Evolutionary conservation across 2,797 vertebrate genomes (phyloP), one percentile per base, ranked within the genome.

Genomic region (Sphenopsis melanotis): DNA sequence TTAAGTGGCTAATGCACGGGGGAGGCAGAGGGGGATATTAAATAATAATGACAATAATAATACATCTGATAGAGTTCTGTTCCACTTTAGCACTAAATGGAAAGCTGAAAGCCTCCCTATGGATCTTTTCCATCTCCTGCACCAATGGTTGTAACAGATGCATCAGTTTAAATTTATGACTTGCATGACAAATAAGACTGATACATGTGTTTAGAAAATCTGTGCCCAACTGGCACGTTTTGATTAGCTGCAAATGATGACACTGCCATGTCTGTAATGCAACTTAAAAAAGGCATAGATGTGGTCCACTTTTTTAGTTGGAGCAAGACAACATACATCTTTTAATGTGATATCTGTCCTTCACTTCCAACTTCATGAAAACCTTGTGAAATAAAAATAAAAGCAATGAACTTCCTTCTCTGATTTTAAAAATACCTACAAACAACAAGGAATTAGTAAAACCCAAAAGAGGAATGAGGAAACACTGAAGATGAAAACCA

Each of bases 31-130:
- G 2, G 57, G 72, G 52, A 55, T 90, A 96, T 97, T 91, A 97
- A 97, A 96, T 97, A 97, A 89, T 96, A 94, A 97, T 96, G 95
- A 89, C 81, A 92, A 83, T 87, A 93, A 88, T 95, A 79, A 90
- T 90, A 84, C 70, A 64, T 88, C 80, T 94, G 90, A 91, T 95
- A 94, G 94, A 94, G 85, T 82, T 91, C 83, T 80, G 88, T 84
- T 94, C 91, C 10, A 10, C 89, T 94, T 89, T 57, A 84, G 91
- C 74, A 80, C 91, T 95, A 95, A 97, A 94, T 84, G 91, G 94
- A 93, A 90, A 93, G 94, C 89, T 96, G 93, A 96, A 96, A 96
- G 89, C 87, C 87, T 97, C 91, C 94, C 95, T 74, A 41, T 84
- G 94, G 94, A 88, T 87, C 87, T 89, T 83, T 89, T 66, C 87